phyloP scores from a whole-genome alignment of 2,888 invertebrate genomes.

The Amorpha juglandis region DNA sequence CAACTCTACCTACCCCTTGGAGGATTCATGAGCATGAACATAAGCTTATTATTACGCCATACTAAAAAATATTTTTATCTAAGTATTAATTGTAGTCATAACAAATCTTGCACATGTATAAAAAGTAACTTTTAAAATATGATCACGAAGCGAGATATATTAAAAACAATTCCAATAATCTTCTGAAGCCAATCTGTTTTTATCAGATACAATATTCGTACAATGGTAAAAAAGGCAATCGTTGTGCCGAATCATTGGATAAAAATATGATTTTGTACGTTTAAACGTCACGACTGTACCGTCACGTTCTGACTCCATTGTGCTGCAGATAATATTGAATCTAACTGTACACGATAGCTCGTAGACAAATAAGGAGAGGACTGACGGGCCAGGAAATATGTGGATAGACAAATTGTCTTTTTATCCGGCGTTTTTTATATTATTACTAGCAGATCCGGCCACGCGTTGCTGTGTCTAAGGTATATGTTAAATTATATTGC shows the following conservation, averaged over 20 bases:
- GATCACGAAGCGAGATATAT: neutral
- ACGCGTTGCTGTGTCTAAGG: no score
- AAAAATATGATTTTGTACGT: slow-evolving; percentile 20
- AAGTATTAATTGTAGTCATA: neutral
- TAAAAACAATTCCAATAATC: slow-evolving; percentile 5
- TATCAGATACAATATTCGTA: slow-evolving; percentile 8
- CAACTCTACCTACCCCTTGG: no score
- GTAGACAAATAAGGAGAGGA: slow-evolving; percentile 77
- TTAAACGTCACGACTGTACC: slow-evolving; percentile 67
- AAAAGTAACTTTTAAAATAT: neutral
- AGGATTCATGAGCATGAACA: no score
- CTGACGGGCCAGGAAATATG: slow-evolving; percentile 39
- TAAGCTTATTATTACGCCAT: no score
- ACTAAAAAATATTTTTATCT: neutral
- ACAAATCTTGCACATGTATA: neutral
- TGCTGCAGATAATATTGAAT: slow-evolving; percentile 69
- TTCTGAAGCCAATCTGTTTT: slow-evolving; percentile 1
- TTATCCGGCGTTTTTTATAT: neutral
- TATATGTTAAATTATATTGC: no score
- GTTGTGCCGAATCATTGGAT: slow-evolving; percentile 24
- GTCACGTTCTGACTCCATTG: slow-evolving; percentile 77
- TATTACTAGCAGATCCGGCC: no score
- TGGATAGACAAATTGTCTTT: slow-evolving; percentile 26
- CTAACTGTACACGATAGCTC: slow-evolving; percentile 75
- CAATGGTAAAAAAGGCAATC: slow-evolving; percentile 25